Evolutionary conservation across 2,797 vertebrate species (phyloP), one percentile per base, ranked within the genome.

Genomic region (Gymnoscopelus microlampas): DNA sequence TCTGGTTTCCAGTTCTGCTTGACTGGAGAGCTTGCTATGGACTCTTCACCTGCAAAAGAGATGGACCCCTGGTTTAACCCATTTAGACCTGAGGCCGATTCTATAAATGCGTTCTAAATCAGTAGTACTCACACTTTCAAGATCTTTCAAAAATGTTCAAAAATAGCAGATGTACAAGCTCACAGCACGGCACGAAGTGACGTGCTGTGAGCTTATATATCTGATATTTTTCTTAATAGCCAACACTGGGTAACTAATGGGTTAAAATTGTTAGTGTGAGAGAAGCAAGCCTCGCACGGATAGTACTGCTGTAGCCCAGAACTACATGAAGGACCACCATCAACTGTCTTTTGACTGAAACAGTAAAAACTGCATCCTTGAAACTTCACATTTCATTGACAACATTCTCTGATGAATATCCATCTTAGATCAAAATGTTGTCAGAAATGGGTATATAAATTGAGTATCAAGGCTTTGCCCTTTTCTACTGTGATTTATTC

Each of bases 281-380:
- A 67, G 50, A 58, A 66, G 51, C 12, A 14, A 59, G 35, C 51
- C 58, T 24, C 55, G 53, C 12, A 14, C 49, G 32, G 15, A 15
- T 54, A 32, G 12, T 24, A 23, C 35, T 54, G 3, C 49, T 66
- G 53, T 59, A 7, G 4, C 15, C 54, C n/a, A 2, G 32, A 5
- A 6, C 32, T 35, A 35, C 12, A 63, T 9, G 26, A 29, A 39
- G 39, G 29, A 23, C 54, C 48, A 29, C 8, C 70, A 68, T 65
- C 24, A 35, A 63, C 48, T 70, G 71, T 73, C 59, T 66, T 73
- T 70, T 83, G 77, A 70, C 65, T 80, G 71, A 72, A 81, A 77
- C 55, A 77, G 39, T 23, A 71, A 81, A 79, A 51, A 60, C 61
- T 50, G 50, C 66, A 68, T 35, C 10, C 3, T 19, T 76, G 4